phyloP scores from a whole-genome alignment of 2,888 invertebrate genomes.

The Epirrita christyi region DNA sequence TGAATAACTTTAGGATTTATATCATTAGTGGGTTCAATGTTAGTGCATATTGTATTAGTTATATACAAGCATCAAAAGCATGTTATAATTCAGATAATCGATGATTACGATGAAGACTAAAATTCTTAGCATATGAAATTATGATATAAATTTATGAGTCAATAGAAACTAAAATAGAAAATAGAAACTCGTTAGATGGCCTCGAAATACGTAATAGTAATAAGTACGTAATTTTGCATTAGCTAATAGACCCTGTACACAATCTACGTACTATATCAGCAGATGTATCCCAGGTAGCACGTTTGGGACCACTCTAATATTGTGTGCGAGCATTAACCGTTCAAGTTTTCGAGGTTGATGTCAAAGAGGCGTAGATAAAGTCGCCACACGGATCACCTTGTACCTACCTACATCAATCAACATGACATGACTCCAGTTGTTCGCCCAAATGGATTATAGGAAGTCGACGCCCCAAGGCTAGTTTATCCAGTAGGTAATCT shows the following conservation, averaged over 20 bases:
- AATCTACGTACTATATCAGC: neutral
- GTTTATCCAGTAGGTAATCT: constrained; percentile 36
- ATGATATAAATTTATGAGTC: too few relatives aligned
- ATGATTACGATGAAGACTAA: too few relatives aligned
- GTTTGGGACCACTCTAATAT: constrained; percentile 41
- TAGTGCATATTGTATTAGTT: too few relatives aligned
- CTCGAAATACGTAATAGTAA: constrained; percentile 4
- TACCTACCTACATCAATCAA: constrained; percentile 78
- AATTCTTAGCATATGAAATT: neutral
- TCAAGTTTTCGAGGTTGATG: constrained; percentile 61
- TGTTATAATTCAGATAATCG: too few relatives aligned
- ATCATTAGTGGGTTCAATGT: too few relatives aligned
- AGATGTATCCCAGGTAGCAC: constrained; percentile 9
- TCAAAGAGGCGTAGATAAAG: constrained; percentile 73
- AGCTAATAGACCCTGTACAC: constrained; percentile 5
- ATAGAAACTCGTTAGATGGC: neutral
- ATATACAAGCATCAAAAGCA: too few relatives aligned
- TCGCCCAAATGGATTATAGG: constrained; percentile 83
- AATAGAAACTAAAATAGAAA: too few relatives aligned
- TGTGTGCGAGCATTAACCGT: constrained; percentile 58
- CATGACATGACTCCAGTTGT: constrained; percentile 80
- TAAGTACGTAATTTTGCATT: constrained; percentile 10
- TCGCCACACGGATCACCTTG: constrained; percentile 66
- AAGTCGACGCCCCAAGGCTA: constrained; percentile 62
- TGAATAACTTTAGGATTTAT: too few relatives aligned